A percentile compares a stretch with the other conserved stretches of the same genome.
phyloP scores from a whole-genome alignment of 2,888 invertebrate genomes.

The Conomelus anceps region DNA sequence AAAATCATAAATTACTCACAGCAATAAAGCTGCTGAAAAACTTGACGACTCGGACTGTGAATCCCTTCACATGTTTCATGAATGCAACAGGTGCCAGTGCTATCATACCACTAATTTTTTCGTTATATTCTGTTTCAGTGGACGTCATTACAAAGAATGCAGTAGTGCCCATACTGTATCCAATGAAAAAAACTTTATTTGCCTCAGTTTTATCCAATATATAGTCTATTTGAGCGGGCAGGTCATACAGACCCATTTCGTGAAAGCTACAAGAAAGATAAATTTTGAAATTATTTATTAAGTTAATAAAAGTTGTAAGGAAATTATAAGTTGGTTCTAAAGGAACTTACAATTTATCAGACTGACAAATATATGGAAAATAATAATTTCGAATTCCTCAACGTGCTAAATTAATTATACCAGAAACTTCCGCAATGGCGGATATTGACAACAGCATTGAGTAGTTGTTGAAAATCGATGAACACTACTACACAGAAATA shows the following conservation, averaged over 20 bases:
- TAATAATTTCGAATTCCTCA: no score
- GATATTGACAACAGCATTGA: no score
- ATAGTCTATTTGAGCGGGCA: background rate
- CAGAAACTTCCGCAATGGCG: no score
- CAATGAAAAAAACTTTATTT: background rate
- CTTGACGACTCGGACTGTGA: background rate
- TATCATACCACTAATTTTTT: background rate
- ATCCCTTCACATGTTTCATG: background rate
- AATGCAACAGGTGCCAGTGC: background rate
- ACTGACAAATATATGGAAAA: no score
- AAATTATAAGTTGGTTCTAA: no score
- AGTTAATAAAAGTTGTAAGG: no score
- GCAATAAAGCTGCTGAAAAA: background rate
- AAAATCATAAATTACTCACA: background rate
- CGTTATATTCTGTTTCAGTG: background rate
- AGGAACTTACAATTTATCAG: no score
- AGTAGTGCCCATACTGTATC: background rate
- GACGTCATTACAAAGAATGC: background rate
- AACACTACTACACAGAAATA: no score
- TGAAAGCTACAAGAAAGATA: background rate
- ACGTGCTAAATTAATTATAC: no score
- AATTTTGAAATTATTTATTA: no score
- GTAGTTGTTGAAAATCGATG: no score
- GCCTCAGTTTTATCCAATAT: background rate
- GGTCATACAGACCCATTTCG: background rate